Evolutionary conservation across 1,140 invertebrate species (phyloP).

Genomic region (Aphaenogaster ashmeadi): DNA sequence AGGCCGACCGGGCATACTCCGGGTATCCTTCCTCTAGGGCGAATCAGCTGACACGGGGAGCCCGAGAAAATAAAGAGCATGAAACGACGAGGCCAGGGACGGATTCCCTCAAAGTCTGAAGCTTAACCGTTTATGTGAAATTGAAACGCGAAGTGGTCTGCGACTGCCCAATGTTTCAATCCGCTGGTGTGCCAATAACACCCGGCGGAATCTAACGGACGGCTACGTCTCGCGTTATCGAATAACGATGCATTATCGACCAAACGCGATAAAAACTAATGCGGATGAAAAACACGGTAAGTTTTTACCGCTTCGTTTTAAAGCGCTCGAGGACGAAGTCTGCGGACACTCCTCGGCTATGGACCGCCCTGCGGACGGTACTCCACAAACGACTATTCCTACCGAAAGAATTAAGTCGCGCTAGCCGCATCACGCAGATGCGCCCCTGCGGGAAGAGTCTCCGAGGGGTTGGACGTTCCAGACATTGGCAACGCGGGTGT

Average conservation of each 20-base stretch:
- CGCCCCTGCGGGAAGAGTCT: constrained; percentile 24
- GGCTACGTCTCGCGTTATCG: neutral
- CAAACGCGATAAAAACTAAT: constrained; percentile 21
- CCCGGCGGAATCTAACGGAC: constrained; percentile 7
- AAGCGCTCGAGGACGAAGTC: neutral
- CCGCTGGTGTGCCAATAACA: constrained; percentile 17
- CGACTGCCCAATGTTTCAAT: constrained; percentile 10
- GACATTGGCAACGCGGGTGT: constrained; percentile 47
- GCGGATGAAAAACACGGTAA: neutral
- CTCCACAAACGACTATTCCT: neutral
- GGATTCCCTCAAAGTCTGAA: neutral
- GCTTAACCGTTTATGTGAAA: constrained; percentile 2
- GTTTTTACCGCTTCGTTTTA: neutral
- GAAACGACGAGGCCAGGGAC: neutral
- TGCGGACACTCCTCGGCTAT: neutral
- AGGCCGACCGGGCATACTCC: neutral
- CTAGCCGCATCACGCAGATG: constrained; percentile 3
- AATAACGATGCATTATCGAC: constrained; percentile 18
- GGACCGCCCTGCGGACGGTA: neutral
- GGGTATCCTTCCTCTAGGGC: neutral
- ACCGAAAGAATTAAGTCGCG: constrained; percentile 4
- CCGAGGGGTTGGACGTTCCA: constrained; percentile 41
- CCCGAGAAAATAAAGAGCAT: constrained; percentile 20
- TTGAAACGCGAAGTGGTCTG: constrained; percentile 2
- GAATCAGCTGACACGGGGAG: constrained; percentile 40